phyloP scores from a whole-genome alignment of 2,113 vertebrate genomes.

The Phylloscopus trochiloides region DNA sequence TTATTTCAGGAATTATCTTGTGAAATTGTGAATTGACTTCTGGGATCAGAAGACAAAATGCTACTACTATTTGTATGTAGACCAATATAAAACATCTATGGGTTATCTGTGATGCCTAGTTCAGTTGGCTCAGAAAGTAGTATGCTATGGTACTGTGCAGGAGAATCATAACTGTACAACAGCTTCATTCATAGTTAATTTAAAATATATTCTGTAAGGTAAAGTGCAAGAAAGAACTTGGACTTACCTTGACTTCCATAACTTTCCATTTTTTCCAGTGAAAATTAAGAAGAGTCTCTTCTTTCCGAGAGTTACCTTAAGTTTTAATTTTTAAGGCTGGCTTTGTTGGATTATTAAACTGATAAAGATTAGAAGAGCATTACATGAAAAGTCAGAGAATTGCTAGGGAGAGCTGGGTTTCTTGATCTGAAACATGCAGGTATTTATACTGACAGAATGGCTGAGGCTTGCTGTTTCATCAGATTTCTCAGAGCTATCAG shows the following conservation, averaged over 20 bases:
- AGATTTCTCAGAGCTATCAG: neutral
- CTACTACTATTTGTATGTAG: neutral
- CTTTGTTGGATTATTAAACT: neutral
- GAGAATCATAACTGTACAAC: neutral
- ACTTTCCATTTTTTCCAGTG: neutral
- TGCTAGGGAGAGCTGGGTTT: neutral
- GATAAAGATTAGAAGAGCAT: neutral
- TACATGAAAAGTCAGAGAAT: neutral
- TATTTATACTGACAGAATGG: neutral
- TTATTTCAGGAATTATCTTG: neutral
- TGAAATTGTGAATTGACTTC: neutral
- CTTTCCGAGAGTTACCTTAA: neutral
- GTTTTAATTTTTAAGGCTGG: neutral
- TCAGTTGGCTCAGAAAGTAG: neutral
- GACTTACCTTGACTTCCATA: fast-evolving
- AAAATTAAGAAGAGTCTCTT: neutral
- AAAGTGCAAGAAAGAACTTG: neutral
- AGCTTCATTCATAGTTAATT: neutral
- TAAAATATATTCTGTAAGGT: neutral
- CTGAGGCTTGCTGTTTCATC: neutral
- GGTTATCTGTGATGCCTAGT: neutral
- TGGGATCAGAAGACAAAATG: neutral
- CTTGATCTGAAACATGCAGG: neutral
- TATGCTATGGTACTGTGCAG: neutral
- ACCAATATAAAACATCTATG: neutral